These are phyloP conservation scores for Himalopsyche tibetana DNA, from an alignment of 2,888 invertebrate genomes.

Conservation along the genomic window DNA sequence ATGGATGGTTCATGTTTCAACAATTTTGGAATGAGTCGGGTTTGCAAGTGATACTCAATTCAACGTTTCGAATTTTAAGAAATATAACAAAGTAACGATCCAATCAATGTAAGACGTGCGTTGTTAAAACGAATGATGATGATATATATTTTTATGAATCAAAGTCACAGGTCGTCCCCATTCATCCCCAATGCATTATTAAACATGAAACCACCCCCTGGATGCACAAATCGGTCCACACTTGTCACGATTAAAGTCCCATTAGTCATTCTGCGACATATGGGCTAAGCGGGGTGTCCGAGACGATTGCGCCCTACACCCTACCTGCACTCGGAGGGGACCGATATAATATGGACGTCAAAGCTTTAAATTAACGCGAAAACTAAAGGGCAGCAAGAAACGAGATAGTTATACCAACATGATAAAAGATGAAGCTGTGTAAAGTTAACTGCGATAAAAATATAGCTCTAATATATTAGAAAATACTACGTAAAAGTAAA, in stretches of 20 bases:
- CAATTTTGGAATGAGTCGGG: too few relatives aligned
- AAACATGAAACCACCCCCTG: constrained; percentile 20
- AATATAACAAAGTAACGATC: too few relatives aligned
- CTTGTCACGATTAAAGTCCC: constrained; percentile 68
- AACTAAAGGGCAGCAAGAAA: neutral
- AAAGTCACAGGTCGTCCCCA: neutral
- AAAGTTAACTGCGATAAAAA: neutral
- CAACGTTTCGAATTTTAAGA: too few relatives aligned
- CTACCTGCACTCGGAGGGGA: neutral
- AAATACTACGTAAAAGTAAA: too few relatives aligned
- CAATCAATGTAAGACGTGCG: too few relatives aligned
- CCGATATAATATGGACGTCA: constrained; percentile 3
- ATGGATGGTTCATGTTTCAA: too few relatives aligned
- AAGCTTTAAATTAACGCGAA: neutral
- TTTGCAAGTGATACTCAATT: too few relatives aligned
- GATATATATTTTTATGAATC: neutral
- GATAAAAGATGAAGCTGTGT: neutral
- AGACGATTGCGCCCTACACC: constrained; percentile 19
- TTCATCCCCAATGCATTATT: neutral
- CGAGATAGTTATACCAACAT: neutral
- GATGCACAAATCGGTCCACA: constrained; percentile 46
- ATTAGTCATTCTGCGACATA: constrained; percentile 72
- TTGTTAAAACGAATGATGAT: too few relatives aligned
- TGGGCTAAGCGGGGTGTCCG: constrained; percentile 68
- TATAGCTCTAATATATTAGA: too few relatives aligned